Conservation (phyloP, 2,113 vertebrate genomes). For the Burhinus bistriatus region DNA sequence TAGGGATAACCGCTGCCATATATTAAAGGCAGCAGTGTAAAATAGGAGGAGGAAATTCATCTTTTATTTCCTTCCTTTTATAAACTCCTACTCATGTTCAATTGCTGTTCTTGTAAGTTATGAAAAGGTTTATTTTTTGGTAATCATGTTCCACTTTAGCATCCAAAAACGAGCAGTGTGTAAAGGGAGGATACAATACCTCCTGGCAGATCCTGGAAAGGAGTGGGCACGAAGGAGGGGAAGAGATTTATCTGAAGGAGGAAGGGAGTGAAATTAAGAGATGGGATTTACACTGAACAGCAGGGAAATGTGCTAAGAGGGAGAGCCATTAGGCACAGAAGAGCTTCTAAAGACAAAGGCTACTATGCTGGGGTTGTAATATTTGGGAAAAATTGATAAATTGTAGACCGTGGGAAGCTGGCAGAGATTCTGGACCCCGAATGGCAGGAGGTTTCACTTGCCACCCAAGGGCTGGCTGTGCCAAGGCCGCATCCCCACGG, state of each 20-base stretch:
- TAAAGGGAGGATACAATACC: background rate
- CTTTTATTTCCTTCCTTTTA: slow-evolving; percentile 28
- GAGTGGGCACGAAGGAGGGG: background rate
- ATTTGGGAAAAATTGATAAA: background rate
- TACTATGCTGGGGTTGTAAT: background rate
- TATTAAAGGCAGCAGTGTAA: background rate
- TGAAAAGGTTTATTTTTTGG: slow-evolving; percentile 24
- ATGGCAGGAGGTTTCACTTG: background rate
- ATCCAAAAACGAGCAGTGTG: background rate
- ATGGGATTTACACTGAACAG: background rate
- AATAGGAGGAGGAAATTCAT: background rate
- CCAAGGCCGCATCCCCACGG: background rate
- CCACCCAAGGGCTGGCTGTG: background rate
- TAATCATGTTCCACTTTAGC: background rate
- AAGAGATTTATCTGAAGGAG: slow-evolving; percentile 10
- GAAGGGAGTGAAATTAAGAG: background rate
- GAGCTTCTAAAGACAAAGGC: background rate
- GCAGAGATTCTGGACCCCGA: background rate
- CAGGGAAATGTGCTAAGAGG: background rate
- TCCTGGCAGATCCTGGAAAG: background rate
- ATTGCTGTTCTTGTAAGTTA: background rate
- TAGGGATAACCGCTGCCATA: background rate
- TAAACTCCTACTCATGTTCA: slow-evolving; percentile 17
- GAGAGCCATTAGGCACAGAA: background rate
- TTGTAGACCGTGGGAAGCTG: background rate